Evolutionary conservation across 2,113 vertebrate species (phyloP).

Genomic region (Elaphurus davidianus): DNA sequence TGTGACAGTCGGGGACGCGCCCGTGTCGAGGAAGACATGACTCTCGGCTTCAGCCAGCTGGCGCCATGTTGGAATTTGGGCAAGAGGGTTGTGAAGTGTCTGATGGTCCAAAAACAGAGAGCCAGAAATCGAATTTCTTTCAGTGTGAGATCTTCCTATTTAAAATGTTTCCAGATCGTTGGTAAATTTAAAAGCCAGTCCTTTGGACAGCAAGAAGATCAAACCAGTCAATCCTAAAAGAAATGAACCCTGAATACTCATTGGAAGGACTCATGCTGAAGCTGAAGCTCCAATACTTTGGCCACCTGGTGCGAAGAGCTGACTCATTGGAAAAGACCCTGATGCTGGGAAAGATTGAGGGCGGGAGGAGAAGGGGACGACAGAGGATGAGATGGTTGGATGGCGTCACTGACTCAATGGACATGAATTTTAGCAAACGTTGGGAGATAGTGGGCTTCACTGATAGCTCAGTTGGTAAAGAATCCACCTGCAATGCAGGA

Average conservation of each 20-base stretch:
- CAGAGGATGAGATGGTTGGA: background rate
- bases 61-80: background rate
- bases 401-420: background rate
- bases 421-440: background rate
- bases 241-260: background rate
- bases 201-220: background rate
- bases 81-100: background rate
- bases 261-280: background rate
- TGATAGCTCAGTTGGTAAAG: background rate
- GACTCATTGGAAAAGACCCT: background rate
- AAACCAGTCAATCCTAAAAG: background rate
- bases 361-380: accelerated
- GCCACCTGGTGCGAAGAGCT: background rate
- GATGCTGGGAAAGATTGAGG: background rate
- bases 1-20: accelerated
- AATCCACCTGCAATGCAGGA: background rate
- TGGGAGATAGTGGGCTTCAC: background rate
- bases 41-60: background rate
- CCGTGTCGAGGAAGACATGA: background rate
- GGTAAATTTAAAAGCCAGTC: background rate
- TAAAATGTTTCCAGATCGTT: background rate
- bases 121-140: background rate
- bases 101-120: background rate
- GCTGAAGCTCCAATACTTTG: background rate
- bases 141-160: background rate